These are phyloP conservation scores for Polyodon spathula DNA, from an alignment of 2,113 vertebrate species.

Conservation along the genomic window DNA sequence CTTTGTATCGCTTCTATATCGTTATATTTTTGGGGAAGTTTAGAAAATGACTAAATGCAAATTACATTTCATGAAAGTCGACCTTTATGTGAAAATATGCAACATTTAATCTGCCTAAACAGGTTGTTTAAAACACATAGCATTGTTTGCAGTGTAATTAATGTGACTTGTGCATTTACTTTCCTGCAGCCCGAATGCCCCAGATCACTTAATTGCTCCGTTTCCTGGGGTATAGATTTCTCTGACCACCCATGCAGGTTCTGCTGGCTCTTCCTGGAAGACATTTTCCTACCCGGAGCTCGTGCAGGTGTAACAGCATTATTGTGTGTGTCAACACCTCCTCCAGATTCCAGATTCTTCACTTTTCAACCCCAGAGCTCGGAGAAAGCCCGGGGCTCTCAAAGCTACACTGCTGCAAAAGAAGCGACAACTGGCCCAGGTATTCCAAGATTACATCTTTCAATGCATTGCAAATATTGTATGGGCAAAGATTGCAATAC, in stretches of 20 bases:
- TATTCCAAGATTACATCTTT: conserved; percentile 22
- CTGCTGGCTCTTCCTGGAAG: conserved; percentile 26
- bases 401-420: conserved; percentile 35
- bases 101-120: no score
- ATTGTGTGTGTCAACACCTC: conserved; percentile 58
- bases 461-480: no score
- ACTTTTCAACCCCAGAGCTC: conserved; percentile 24
- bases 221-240: conserved; percentile 12
- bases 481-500: no score
- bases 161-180: not conserved
- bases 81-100: no score
- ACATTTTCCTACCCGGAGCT: conserved; percentile 37
- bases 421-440: conserved; percentile 47
- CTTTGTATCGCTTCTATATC: no score
- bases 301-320: conserved; percentile 57
- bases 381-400: conserved; percentile 12
- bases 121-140: no score
- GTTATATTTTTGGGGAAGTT: no score
- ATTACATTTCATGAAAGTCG: no score
- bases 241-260: conserved; percentile 48
- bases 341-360: conserved; percentile 39
- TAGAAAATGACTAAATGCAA: no score
- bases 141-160: not conserved
- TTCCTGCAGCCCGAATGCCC: not conserved
- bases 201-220: conserved; percentile 4